Percentiles rank a stretch among this genome's conserved stretches.
phyloP scores from a whole-genome alignment of 53 echinoderm and acorn worm genomes.

The Actinopyga echinites region DNA sequence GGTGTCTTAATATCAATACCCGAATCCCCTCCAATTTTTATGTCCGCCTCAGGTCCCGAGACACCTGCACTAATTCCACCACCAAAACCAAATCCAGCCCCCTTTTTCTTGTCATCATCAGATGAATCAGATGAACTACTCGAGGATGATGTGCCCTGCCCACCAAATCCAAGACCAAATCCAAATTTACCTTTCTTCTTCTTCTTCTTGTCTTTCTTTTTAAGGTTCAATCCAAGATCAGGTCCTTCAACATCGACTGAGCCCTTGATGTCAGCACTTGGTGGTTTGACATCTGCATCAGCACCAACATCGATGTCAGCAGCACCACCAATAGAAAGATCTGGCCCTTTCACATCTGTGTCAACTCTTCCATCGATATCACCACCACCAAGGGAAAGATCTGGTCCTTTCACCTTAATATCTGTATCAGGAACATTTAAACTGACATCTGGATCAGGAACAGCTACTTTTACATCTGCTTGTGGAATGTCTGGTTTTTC shows the following conservation, averaged over 20 bases:
- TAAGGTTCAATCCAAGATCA: slow-evolving; percentile 18
- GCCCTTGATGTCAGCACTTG: not conserved
- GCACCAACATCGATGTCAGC: slow-evolving; percentile 36
- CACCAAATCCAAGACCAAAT: slow-evolving; percentile 35
- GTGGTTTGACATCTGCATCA: slow-evolving; percentile 16
- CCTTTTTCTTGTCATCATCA: slow-evolving; percentile 10
- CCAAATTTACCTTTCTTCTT: slow-evolving; percentile 52
- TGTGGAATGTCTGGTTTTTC: slow-evolving; percentile 28
- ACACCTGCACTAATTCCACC: slow-evolving; percentile 47
- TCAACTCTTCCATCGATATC: not conserved
- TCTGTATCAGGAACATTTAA: slow-evolving; percentile 21
- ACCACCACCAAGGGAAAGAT: not conserved
- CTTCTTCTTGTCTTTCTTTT: slow-evolving; percentile 38
- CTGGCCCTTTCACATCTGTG: slow-evolving; percentile 36
- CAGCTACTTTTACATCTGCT: slow-evolving; percentile 34
- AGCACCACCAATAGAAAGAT: not conserved
- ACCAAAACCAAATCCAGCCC: slow-evolving; percentile 19
- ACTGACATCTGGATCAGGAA: slow-evolving; percentile 20
- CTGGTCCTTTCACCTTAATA: slow-evolving; percentile 27
- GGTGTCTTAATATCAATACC: slow-evolving; percentile 42
- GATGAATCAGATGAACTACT: slow-evolving; percentile 34
- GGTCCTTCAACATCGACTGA: slow-evolving; percentile 19
- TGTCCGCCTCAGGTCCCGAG: slow-evolving; percentile 20
- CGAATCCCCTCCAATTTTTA: slow-evolving; percentile 49
- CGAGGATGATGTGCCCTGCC: not conserved